Base-by-base conservation (phyloP, 2,113 vertebrate species). In the Sprattus sprattus region DNA sequence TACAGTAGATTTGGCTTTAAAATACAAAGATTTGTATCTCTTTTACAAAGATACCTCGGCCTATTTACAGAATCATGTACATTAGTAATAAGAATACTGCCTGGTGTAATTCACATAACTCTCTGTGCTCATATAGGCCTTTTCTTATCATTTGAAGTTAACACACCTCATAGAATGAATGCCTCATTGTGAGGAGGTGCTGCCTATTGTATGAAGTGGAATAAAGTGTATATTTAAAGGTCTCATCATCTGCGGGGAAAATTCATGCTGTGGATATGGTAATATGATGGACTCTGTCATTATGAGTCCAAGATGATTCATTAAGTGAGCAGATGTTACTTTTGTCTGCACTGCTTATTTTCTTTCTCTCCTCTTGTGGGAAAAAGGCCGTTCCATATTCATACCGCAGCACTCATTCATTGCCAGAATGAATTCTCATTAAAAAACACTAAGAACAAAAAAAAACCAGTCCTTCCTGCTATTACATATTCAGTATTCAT, bases 331-430 rank as follows among this genome's bases (percentile, higher is more conserved):
- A 78, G 71, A 78, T 78, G 71, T 39, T 78, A 78, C 71, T 78
- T 39, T 78, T 78, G 71, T 78, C 71, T 39, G 25, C 16, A 39
- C 71, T 78, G 11, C 28, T 39, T 78, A 28, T 32, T 10, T 44
- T 39, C 71, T 67, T 9, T 67, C n/a, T 28, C 39, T 4, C 71
- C 71, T 78, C 28, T 39, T 3, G 7, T 1, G 5, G 3, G 39
- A 75, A 78, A 71, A 71, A 78, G 25, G 15, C 71, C 39, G 8
- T 78, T 78, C 71, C 71, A 78, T 78, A 78, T 78, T 78, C 71
- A 78, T 78, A 13, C 18, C 6, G 54, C 71, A 28, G 25, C 28
- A 78, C 39, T 4, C 71, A 78, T 78, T 78, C 71, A 78, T 78
- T 78, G 71, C 13, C 32, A 32, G 13, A 78, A 78, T 78, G 11